Evolutionary conservation across 2,113 vertebrate genomes (phyloP).

Genomic region (Forbesichthys papilliferus): DNA sequence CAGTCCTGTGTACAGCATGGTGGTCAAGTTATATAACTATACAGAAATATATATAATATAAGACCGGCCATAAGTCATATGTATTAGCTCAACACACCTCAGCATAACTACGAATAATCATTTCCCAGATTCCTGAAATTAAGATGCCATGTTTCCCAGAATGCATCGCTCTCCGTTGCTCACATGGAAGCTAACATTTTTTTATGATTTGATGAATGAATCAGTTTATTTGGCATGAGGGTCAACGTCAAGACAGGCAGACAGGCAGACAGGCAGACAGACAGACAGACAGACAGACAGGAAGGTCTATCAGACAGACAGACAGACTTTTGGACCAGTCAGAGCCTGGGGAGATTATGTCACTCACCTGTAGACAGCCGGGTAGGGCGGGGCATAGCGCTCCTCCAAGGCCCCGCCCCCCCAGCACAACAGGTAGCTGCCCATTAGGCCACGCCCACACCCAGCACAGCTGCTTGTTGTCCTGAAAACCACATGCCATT

Average conservation of each 20-base stretch:
- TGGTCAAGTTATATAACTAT: too few species aligned
- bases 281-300: too few species aligned
- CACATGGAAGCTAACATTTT: neutral
- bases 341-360: neutral
- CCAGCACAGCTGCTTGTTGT: conserved; percentile 4
- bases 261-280: neutral
- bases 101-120: too few species aligned
- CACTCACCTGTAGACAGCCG: conserved; percentile 75
- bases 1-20: too few species aligned
- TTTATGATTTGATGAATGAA: neutral
- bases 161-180: too few species aligned
- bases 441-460: conserved; percentile 55
- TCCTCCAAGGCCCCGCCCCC: conserved; percentile 72
- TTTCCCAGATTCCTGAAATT: too few species aligned
- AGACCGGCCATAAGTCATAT: too few species aligned
- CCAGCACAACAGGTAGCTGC: conserved; percentile 76
- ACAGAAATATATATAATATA: too few species aligned
- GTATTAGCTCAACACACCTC: too few species aligned
- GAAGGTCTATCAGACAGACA: too few species aligned
- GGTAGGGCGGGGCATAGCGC: conserved; percentile 66
- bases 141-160: too few species aligned
- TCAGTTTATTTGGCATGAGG: too few species aligned
- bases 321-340: neutral
- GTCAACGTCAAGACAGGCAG: neutral
- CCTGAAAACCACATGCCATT: conserved; percentile 10